Evolutionary conservation across 2,797 vertebrate genomes (phyloP).

Genomic region (Argyrosomus regius): DNA sequence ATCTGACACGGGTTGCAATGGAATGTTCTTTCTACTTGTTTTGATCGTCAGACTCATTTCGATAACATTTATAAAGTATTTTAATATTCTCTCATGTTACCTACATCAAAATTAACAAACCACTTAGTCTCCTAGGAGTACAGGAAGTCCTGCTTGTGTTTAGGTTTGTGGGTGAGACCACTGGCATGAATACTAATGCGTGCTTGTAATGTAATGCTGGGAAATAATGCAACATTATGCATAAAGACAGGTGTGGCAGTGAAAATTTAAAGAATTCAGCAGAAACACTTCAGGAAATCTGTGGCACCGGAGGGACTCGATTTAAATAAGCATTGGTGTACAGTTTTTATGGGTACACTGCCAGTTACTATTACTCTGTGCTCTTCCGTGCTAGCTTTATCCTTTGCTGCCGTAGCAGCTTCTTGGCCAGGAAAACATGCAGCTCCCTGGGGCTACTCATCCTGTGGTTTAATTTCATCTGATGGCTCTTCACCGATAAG

Average conservation of each 20-base stretch:
- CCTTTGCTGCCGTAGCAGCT: slow-evolving; percentile 14
- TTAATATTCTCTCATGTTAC: slow-evolving; percentile 26
- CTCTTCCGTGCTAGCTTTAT: slow-evolving; percentile 13
- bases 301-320: slow-evolving; percentile 7
- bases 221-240: slow-evolving; percentile 46
- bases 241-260: slow-evolving; percentile 40
- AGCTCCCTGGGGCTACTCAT: slow-evolving; percentile 14
- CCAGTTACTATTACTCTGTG: slow-evolving; percentile 19
- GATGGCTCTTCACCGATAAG: slow-evolving; percentile 15
- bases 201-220: slow-evolving; percentile 18
- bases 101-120: slow-evolving; percentile 30
- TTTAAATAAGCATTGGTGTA: slow-evolving; percentile 44
- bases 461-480: slow-evolving; percentile 28
- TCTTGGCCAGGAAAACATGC: slow-evolving; percentile 32
- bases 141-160: slow-evolving; percentile 44
- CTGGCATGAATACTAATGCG: slow-evolving; percentile 47
- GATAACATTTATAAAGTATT: background rate
- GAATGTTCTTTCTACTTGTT: background rate
- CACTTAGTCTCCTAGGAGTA: background rate
- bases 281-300: slow-evolving; percentile 41
- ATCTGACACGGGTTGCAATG: background rate
- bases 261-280: slow-evolving; percentile 43
- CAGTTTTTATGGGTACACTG: slow-evolving; percentile 35
- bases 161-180: slow-evolving; percentile 23
- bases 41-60: background rate